phyloP scores from a whole-genome alignment of 2,888 invertebrate genomes.

The Drosophila fulvimacula region DNA sequence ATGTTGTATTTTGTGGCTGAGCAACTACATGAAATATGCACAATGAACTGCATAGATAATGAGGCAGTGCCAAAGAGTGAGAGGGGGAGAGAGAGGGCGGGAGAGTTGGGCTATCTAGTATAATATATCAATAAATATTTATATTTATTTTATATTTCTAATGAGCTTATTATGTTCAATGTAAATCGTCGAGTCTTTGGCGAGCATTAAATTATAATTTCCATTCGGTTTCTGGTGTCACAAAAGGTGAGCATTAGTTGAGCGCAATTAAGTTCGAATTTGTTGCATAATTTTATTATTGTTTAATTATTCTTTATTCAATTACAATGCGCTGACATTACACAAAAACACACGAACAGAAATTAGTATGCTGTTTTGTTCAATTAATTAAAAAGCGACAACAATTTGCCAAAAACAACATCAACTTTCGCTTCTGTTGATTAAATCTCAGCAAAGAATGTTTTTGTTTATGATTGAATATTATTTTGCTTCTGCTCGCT shows the following conservation, averaged over 20 bases:
- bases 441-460: conserved; percentile 15
- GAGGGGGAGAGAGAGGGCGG: not conserved
- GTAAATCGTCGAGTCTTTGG: not conserved
- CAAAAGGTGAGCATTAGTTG: not conserved
- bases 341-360: not conserved
- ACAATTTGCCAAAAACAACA: conserved; percentile 9
- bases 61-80: conserved; percentile 4
- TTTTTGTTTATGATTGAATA: conserved; percentile 35
- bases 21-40: conserved; percentile 42
- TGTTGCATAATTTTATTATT: conserved; percentile 4
- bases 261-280: conserved; percentile 15
- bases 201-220: conserved; percentile 1
- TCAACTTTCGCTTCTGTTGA: not conserved
- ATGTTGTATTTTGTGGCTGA: conserved; percentile 54
- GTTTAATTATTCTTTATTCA: conserved; percentile 17
- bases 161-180: conserved; percentile 20
- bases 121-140: not conserved
- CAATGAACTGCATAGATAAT: conserved; percentile 49
- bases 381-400: conserved; percentile 31
- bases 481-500: conserved; percentile 1
- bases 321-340: conserved; percentile 18
- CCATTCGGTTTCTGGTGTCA: not conserved
- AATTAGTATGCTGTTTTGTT: conserved; percentile 2
- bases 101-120: not conserved
- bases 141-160: conserved; percentile 4